phyloP scores from a whole-genome alignment of 2,888 invertebrate species.

The Agrochola lychnidis region DNA sequence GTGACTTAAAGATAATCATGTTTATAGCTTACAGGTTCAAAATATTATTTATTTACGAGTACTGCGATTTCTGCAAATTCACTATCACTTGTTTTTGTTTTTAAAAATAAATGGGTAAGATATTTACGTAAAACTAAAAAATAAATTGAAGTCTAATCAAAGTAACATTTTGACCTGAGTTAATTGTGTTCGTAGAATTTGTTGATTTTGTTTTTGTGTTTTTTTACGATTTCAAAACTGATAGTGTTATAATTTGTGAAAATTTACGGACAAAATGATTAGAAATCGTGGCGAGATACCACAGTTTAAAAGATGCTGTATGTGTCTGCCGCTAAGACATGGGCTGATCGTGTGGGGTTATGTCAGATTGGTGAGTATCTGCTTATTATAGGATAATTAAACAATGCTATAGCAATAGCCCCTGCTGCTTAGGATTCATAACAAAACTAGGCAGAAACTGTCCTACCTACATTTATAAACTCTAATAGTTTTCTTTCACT shows the following conservation, averaged over 20 bases:
- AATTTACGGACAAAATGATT: conserved; percentile 6
- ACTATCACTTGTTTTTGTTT: conserved; percentile 45
- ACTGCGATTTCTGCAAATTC: background rate
- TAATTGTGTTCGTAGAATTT: background rate
- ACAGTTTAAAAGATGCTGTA: conserved; percentile 41
- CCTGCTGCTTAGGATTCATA: background rate
- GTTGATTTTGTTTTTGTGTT: background rate
- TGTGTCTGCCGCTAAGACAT: conserved; percentile 36
- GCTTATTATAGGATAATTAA: background rate
- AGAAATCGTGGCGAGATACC: conserved; percentile 32
- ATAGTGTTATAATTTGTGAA: background rate
- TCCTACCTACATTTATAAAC: too few relatives aligned
- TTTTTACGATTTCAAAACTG: background rate
- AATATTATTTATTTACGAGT: conserved; percentile 30
- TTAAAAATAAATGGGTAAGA: background rate
- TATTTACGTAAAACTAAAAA: too few relatives aligned
- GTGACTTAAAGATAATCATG: background rate
- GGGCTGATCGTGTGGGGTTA: conserved; percentile 37
- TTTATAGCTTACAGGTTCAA: background rate
- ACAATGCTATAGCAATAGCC: background rate
- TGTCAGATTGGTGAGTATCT: conserved; percentile 41
- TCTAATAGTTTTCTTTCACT: too few relatives aligned
- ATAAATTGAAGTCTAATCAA: background rate
- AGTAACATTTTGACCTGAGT: background rate
- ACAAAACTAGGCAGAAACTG: background rate